Base-by-base conservation (phyloP, 2,113 vertebrate species). In the Hemichromis elongatus region DNA sequence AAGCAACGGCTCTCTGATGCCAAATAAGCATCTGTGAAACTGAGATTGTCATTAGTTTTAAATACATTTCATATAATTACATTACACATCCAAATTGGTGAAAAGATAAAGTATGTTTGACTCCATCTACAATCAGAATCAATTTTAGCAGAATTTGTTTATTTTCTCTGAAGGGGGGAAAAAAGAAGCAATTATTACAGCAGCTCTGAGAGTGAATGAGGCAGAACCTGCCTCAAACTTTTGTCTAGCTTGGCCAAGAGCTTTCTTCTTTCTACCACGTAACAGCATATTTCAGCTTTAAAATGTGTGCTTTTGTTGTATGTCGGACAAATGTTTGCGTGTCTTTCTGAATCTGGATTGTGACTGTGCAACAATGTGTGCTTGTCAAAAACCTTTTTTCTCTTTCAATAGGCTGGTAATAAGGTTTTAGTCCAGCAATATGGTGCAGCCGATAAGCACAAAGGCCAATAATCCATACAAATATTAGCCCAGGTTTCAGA, bases 401-500 rank as follows among this genome's bases (percentile, higher is more conserved):
- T 88, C 80, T 83, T 92, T 91, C 90, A 93, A 85, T 89, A 81
- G 90, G 77, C 82, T 84, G 81, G 87, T 89, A 93, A 94, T 90
- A 91, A 91, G 91, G 90, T 92, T 93, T 93, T 87, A 90, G 79
- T 84, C 86, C 55, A 83, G 86, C 91, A 92, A 91, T 91, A 90
- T 94, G 91, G 83, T 88, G 87, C 86, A 81, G 90, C 81, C 19
- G 92, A 94, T 94, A 94, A 93, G 91, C 92, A 92, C 91, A 92
- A 93, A 92, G 92, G 82, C 88, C 88, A 92, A 93, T 92, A 94
- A 94, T 92, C 92, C 93, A 85, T 89, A 84, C 89, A 92, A 93
- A 94, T 93, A 95, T 93, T 95, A 93, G 89, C 52, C 84, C 75
- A 83, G 88, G 90, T 93, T 93, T 92, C 86, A 84, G 77, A 82